A percentile compares a stretch with the other conserved stretches of the same genome.
Evolutionary conservation across 2,113 vertebrate genomes (phyloP).

Genomic region (Rostratula benghalensis): DNA sequence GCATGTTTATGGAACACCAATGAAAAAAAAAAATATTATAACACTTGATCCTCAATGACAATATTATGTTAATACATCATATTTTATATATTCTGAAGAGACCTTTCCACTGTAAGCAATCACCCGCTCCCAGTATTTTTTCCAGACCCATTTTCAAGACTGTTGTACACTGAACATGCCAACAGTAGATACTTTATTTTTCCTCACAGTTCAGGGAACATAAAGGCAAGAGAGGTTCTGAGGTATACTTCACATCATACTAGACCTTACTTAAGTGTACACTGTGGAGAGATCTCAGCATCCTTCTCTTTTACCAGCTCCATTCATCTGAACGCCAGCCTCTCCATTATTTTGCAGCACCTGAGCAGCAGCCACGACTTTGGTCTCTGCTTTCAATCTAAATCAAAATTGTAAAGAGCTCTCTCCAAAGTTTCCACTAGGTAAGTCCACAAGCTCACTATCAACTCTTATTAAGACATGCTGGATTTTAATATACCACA

Average conservation of each 20-base stretch:
- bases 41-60: neutral
- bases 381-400: neutral
- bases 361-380: neutral
- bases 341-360: neutral
- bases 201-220: neutral
- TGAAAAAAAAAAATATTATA: conserved; percentile 3
- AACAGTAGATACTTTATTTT: neutral
- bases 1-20: neutral
- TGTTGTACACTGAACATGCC: neutral
- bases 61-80: neutral
- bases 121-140: neutral
- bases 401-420: neutral
- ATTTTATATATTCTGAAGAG: neutral
- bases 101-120: neutral
- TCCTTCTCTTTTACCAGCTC: neutral
- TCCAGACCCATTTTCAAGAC: neutral
- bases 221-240: neutral
- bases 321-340: neutral
- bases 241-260: neutral
- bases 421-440: neutral
- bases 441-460: neutral
- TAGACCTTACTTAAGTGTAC: fast-evolving
- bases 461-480: neutral
- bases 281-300: neutral
- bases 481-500: neutral